Conservation (phyloP, 2,888 invertebrate species). For the Pinctada fucata region DNA sequence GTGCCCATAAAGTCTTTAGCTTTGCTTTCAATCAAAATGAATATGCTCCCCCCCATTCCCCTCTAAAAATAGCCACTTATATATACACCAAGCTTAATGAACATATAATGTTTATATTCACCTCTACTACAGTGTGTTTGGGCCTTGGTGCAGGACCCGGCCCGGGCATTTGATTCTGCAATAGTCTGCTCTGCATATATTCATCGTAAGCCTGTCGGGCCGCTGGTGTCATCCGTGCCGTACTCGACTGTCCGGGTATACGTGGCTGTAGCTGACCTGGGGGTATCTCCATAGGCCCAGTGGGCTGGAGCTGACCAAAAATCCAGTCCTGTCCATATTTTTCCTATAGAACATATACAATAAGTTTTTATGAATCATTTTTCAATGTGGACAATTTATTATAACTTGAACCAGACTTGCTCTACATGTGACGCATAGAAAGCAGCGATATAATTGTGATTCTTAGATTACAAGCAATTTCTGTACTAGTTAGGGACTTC, state of each 20-base stretch:
- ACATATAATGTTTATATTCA: neutral
- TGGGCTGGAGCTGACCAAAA: slow-evolving; percentile 11
- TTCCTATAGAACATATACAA: neutral
- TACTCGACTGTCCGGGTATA: slow-evolving; percentile 47
- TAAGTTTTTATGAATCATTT: too few relatives aligned
- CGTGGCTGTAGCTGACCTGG: slow-evolving; percentile 40
- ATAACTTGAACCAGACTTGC: too few relatives aligned
- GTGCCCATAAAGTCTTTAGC: too few relatives aligned
- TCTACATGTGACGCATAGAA: too few relatives aligned
- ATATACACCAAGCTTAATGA: too few relatives aligned
- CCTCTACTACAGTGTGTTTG: slow-evolving; percentile 35
- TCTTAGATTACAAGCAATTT: too few relatives aligned
- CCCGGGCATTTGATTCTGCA: slow-evolving; percentile 53
- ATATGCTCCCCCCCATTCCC: too few relatives aligned
- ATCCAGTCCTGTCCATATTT: slow-evolving; percentile 23
- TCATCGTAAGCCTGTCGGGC: slow-evolving; percentile 74
- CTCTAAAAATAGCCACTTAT: too few relatives aligned
- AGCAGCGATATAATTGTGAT: too few relatives aligned
- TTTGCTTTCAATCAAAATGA: too few relatives aligned
- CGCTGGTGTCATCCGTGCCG: slow-evolving; percentile 48
- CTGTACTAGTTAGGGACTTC: too few relatives aligned
- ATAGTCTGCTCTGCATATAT: slow-evolving; percentile 73
- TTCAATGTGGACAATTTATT: too few relatives aligned
- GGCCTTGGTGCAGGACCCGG: slow-evolving; percentile 40
- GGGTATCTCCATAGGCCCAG: slow-evolving; percentile 10